Conservation (phyloP, 1,140 invertebrate species). For the Aricia agestis region DNA sequence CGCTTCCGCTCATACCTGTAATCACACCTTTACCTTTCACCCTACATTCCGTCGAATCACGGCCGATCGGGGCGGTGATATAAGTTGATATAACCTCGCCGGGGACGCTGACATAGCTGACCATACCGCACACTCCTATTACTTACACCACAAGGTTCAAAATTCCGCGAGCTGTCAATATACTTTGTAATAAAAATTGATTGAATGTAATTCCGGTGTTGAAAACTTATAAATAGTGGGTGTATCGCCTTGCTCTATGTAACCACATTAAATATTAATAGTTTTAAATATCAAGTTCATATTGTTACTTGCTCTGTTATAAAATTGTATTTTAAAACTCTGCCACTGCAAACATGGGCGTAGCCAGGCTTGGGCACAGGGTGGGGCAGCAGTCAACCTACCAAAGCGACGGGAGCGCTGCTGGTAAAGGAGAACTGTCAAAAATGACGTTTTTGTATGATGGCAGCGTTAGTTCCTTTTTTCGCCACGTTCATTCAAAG, state of each 20-base stretch:
- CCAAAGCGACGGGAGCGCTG: too few relatives aligned
- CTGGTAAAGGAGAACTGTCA: too few relatives aligned
- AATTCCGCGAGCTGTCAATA: neutral
- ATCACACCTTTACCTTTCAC: conserved; percentile 40
- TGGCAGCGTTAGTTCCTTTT: too few relatives aligned
- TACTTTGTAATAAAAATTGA: neutral
- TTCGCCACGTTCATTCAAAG: too few relatives aligned
- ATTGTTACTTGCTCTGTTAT: neutral
- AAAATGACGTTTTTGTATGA: too few relatives aligned
- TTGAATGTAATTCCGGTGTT: conserved; percentile 9
- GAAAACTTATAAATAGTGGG: conserved; percentile 2
- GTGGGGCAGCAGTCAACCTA: too few relatives aligned
- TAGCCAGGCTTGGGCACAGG: too few relatives aligned
- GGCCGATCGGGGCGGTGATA: conserved; percentile 45
- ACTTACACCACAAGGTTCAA: neutral
- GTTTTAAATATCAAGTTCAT: neutral
- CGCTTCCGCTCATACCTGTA: conserved; percentile 36
- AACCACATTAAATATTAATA: neutral
- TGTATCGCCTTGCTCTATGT: conserved; percentile 2
- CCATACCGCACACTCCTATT: conserved; percentile 4
- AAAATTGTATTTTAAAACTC: too few relatives aligned
- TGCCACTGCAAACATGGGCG: too few relatives aligned
- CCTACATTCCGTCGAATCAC: conserved; percentile 46
- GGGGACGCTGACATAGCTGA: conserved; percentile 32
- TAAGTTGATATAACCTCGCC: conserved; percentile 44